phyloP scores from a whole-genome alignment of 2,113 vertebrate genomes.

The Rhabdornis inornatus region DNA sequence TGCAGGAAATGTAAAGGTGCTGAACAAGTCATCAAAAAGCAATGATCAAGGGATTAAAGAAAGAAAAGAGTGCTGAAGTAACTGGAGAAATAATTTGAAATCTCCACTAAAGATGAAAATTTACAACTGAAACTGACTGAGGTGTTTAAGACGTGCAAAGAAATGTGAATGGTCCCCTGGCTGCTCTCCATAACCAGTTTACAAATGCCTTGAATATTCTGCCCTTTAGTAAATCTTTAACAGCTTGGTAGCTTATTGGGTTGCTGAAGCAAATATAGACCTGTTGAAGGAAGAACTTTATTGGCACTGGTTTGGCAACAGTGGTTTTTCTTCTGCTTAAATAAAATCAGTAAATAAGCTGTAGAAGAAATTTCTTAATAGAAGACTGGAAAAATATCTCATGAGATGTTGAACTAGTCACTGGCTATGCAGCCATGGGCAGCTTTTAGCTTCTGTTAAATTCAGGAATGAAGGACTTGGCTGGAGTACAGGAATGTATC shows the following conservation, averaged over 20 bases:
- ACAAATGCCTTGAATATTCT: background rate
- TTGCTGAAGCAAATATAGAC: background rate
- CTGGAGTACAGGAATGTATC: background rate
- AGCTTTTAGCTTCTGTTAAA: background rate
- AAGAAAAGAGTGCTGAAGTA: background rate
- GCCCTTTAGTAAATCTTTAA: background rate
- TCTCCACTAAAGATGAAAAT: background rate
- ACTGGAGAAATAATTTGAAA: background rate
- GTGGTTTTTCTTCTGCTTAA: background rate
- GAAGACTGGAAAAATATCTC: background rate
- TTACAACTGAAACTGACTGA: background rate
- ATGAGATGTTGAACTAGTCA: background rate
- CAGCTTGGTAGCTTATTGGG: background rate
- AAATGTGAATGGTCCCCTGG: background rate
- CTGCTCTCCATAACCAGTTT: background rate
- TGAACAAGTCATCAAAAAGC: background rate
- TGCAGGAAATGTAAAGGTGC: background rate
- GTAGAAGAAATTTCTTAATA: background rate
- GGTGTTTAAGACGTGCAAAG: rapidly evolving
- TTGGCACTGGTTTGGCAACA: background rate
- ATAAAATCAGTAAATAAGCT: background rate
- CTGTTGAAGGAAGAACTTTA: background rate
- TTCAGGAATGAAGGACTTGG: background rate
- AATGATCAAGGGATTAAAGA: background rate
- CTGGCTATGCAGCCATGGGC: background rate